A percentile compares a stretch with the other conserved stretches of the same genome.
These are phyloP conservation scores for Aplocera efformata DNA, from an alignment of 2,888 invertebrate species.

Conservation along the genomic window DNA sequence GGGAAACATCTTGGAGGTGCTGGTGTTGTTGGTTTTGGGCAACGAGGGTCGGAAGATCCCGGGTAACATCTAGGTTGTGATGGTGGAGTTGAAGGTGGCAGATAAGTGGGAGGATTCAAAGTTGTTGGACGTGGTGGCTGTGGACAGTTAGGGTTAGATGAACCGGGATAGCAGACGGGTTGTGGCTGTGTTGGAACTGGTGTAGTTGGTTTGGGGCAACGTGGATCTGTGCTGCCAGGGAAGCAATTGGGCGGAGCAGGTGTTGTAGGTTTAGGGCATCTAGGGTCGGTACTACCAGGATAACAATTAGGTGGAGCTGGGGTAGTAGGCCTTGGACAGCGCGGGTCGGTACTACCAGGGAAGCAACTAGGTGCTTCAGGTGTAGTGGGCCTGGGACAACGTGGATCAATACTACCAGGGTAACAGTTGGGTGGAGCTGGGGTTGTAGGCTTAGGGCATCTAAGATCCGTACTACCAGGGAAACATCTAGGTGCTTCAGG, in stretches of 20 bases:
- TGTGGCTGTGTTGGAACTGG: constrained; percentile 24
- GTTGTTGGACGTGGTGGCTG: constrained; percentile 35
- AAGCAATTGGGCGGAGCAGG: constrained; percentile 16
- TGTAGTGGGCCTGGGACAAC: constrained; percentile 38
- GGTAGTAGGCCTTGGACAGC: constrained; percentile 33
- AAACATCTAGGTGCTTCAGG: constrained; percentile 37
- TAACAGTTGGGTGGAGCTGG: constrained; percentile 32
- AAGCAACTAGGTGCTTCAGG: constrained; percentile 29
- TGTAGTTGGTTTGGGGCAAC: constrained; percentile 38
- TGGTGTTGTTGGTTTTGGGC: constrained; percentile 17
- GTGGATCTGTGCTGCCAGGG: constrained; percentile 33
- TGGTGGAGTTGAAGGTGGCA: constrained; percentile 15
- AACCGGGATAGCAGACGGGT: constrained; percentile 37
- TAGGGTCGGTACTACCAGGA: constrained; percentile 37
- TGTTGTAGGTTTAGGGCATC: constrained; percentile 31
- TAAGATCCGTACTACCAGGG: constrained; percentile 46
- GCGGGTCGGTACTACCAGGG: constrained; percentile 25
- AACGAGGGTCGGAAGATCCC: constrained; percentile 13
- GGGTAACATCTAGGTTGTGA: constrained; percentile 18
- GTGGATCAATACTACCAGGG: constrained; percentile 33
- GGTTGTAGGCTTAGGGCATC: constrained; percentile 42
- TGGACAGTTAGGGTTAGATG: constrained; percentile 39
- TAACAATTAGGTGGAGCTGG: constrained; percentile 30
- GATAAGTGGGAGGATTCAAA: constrained; percentile 32
- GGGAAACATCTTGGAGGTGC: constrained; percentile 21